Conservation (phyloP, 1,140 invertebrate species). For the Brachionus angularis region DNA sequence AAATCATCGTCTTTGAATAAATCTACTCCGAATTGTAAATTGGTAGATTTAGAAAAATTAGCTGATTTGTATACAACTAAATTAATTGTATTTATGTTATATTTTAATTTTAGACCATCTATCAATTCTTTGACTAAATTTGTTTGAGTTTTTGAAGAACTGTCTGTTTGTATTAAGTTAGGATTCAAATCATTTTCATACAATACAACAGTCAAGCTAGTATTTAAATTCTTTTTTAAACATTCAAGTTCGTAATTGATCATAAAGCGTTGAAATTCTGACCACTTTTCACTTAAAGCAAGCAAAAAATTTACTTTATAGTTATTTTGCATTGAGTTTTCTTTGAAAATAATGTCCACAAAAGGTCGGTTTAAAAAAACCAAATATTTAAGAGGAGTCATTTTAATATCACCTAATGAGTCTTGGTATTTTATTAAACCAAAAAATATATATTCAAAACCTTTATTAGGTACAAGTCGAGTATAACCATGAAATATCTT, state of each 20-base stretch:
- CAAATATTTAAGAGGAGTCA: slow-evolving; percentile 60
- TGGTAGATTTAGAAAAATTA: slow-evolving; percentile 7
- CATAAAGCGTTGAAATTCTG: slow-evolving; percentile 78
- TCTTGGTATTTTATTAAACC: slow-evolving; percentile 85
- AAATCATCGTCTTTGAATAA: slow-evolving; percentile 47
- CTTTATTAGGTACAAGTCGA: slow-evolving; percentile 74
- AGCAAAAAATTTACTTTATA: slow-evolving; percentile 74
- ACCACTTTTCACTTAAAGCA: slow-evolving; percentile 75
- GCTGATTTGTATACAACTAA: background rate
- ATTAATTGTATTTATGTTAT: too few species aligned
- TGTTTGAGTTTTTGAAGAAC: background rate
- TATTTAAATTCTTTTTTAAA: slow-evolving; percentile 65
- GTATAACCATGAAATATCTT: slow-evolving; percentile 89
- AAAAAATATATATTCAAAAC: slow-evolving; percentile 86
- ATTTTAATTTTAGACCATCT: background rate
- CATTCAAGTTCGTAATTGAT: slow-evolving; percentile 76
- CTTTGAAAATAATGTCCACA: background rate
- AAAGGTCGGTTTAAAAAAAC: background rate
- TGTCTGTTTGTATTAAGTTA: background rate
- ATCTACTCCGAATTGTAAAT: background rate
- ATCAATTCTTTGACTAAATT: background rate
- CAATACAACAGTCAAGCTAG: slow-evolving; percentile 72
- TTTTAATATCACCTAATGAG: slow-evolving; percentile 86
- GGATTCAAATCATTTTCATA: slow-evolving; percentile 59
- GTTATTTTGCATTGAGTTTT: slow-evolving; percentile 46